A percentile compares a stretch with the other conserved stretches of the same genome.
These are phyloP conservation scores for Hydrozoanthus gracilis DNA, from an alignment of 92 coral and sea anemone genomes.

Conservation along the genomic window DNA sequence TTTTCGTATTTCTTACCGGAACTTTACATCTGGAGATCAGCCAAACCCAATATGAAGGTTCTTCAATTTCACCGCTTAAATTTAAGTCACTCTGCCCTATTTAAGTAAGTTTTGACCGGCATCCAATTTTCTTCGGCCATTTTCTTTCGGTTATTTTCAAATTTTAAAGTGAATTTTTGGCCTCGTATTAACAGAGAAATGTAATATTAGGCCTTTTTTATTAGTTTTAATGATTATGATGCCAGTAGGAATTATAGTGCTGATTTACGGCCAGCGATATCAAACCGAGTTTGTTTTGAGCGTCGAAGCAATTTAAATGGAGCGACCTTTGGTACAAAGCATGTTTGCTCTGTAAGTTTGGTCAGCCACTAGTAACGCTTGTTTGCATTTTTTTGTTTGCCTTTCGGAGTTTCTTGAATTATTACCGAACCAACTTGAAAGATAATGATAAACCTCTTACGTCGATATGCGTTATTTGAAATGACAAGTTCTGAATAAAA, in stretches of 20 bases:
- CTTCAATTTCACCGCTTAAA: not conserved
- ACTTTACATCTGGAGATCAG: not conserved
- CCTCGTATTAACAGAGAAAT: not conserved
- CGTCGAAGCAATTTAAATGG: slow-evolving; percentile 8
- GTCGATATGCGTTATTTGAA: not conserved
- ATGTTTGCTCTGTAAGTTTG: slow-evolving; percentile 13
- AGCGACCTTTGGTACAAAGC: slow-evolving; percentile 15
- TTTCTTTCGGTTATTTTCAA: not conserved
- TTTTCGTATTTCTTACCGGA: not conserved
- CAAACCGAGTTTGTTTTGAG: slow-evolving; percentile 27
- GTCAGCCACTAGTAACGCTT: slow-evolving; percentile 21
- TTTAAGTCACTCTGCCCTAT: too few relatives aligned
- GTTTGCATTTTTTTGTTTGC: slow-evolving; percentile 4
- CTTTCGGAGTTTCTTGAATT: slow-evolving; percentile 7
- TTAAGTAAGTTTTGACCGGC: not conserved
- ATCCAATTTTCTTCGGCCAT: not conserved
- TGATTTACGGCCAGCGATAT: not conserved
- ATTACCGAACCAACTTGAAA: slow-evolving; percentile 40
- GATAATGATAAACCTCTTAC: slow-evolving; percentile 30
- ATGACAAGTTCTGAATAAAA: not conserved
- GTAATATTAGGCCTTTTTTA: not conserved
- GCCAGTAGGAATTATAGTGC: not conserved
- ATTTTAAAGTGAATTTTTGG: not conserved
- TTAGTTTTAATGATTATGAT: not conserved
- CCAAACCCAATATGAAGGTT: not conserved